These are phyloP conservation scores for Solea senegalensis DNA, from an alignment of 2,113 vertebrate genomes.

Conservation along the genomic window DNA sequence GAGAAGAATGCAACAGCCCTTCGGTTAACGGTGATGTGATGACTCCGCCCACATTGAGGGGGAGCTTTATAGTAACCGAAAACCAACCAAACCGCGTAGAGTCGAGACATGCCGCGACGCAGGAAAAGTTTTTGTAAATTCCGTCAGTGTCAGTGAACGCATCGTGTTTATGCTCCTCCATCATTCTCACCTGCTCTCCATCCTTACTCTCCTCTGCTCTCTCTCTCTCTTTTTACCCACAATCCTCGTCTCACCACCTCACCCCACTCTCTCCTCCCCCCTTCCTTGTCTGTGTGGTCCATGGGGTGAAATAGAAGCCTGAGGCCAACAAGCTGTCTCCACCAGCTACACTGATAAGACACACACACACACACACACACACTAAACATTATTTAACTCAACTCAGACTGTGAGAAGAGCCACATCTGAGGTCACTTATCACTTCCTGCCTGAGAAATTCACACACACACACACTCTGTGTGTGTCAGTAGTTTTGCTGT, in stretches of 20 bases:
- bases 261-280: not conserved
- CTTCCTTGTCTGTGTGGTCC: slow-evolving; percentile 58
- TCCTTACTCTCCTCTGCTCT: too few species aligned
- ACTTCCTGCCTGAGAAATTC: slow-evolving; percentile 21
- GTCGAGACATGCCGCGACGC: too few species aligned
- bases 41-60: too few species aligned
- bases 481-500: not conserved
- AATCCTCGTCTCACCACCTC: not conserved
- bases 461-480: slow-evolving; percentile 1
- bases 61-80: too few species aligned
- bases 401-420: slow-evolving; percentile 30
- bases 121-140: too few species aligned
- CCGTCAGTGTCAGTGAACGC: too few species aligned
- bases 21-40: too few species aligned
- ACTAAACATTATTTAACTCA: slow-evolving; percentile 31
- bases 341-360: slow-evolving; percentile 71
- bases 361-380: slow-evolving; percentile 40
- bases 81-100: too few species aligned
- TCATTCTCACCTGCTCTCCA: not conserved
- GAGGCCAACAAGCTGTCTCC: slow-evolving; percentile 73
- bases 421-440: slow-evolving; percentile 40
- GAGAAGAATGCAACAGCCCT: too few species aligned
- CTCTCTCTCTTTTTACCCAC: not conserved
- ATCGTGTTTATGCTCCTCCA: not conserved
- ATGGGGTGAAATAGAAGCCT: slow-evolving; percentile 67